phyloP scores from a whole-genome alignment of 2,888 invertebrate species.

The Calliphora vomitoria region DNA sequence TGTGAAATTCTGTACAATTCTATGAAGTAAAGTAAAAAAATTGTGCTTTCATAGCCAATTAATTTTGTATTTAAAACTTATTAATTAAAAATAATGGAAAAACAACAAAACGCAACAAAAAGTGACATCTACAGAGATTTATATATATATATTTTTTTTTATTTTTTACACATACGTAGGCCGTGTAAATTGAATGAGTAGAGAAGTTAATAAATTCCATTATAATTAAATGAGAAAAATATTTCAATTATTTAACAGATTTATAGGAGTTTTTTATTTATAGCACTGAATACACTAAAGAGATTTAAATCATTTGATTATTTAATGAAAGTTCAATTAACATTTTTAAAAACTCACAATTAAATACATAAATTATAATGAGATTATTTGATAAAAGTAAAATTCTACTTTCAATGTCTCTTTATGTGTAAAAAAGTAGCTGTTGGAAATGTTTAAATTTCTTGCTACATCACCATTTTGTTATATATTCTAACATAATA shows the following conservation, averaged over 20 bases:
- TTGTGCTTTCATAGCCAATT: constrained; percentile 26
- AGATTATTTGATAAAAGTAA: too few relatives aligned
- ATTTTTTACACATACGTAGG: background rate
- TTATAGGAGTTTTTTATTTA: too few relatives aligned
- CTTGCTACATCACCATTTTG: too few relatives aligned
- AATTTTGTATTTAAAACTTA: constrained; percentile 38
- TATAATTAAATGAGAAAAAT: background rate
- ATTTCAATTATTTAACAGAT: background rate
- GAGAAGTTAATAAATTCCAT: constrained; percentile 17
- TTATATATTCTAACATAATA: too few relatives aligned
- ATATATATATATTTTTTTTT: background rate
- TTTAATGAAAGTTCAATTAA: too few relatives aligned
- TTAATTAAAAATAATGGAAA: constrained; percentile 21
- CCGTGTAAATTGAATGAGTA: background rate
- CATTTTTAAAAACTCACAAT: too few relatives aligned
- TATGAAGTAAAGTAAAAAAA: background rate
- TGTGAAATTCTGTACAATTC: background rate
- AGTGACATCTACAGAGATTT: constrained; percentile 28
- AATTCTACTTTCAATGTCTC: too few relatives aligned
- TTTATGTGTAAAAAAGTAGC: too few relatives aligned
- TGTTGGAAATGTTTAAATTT: too few relatives aligned
- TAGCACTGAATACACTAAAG: too few relatives aligned
- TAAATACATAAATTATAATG: too few relatives aligned
- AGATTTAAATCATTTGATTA: too few relatives aligned
- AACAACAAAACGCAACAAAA: background rate